Percentiles rank a stretch among this genome's conserved stretches.
Conservation (phyloP, 1,140 invertebrate species). For the Himalopsyche phryganea region DNA sequence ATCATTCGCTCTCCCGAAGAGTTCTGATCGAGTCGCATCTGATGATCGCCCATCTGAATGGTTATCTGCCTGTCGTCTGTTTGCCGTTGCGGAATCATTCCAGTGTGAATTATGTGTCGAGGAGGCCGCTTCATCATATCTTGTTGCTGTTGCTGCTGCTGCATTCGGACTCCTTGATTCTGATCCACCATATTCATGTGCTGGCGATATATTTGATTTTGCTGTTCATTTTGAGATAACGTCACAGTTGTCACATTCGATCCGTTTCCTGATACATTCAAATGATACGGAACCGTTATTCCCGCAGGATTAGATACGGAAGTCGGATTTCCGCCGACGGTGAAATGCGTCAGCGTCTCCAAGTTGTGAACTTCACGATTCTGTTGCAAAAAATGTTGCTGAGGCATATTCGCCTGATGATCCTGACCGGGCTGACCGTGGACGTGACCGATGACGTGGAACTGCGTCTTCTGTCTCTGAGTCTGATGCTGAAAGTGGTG, state of each 20-base stretch:
- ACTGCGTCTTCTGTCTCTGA: constrained; percentile 24
- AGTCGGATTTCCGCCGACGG: constrained; percentile 11
- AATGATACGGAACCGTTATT: background rate
- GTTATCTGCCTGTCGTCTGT: background rate
- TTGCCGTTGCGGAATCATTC: constrained; percentile 1
- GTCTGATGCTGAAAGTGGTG: constrained; percentile 22
- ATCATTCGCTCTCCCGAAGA: background rate
- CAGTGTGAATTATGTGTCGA: background rate
- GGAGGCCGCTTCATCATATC: background rate
- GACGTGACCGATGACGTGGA: constrained; percentile 28
- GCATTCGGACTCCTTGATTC: background rate
- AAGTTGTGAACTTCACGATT: constrained; percentile 18
- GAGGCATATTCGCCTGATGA: constrained; percentile 2
- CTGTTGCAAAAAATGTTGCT: constrained; percentile 22
- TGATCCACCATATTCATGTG: background rate
- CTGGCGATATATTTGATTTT: background rate
- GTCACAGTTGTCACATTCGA: background rate
- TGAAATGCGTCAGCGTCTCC: constrained; percentile 23
- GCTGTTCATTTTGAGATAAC: background rate
- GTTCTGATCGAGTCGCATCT: background rate
- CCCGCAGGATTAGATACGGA: constrained; percentile 16
- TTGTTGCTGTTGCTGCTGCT: background rate
- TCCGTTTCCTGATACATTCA: background rate
- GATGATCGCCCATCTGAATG: background rate
- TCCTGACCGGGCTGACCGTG: constrained; percentile 20